Evolutionary conservation across 2,797 vertebrate species (phyloP), one percentile per base, ranked within the genome.

Genomic region (Sebastes minor): DNA sequence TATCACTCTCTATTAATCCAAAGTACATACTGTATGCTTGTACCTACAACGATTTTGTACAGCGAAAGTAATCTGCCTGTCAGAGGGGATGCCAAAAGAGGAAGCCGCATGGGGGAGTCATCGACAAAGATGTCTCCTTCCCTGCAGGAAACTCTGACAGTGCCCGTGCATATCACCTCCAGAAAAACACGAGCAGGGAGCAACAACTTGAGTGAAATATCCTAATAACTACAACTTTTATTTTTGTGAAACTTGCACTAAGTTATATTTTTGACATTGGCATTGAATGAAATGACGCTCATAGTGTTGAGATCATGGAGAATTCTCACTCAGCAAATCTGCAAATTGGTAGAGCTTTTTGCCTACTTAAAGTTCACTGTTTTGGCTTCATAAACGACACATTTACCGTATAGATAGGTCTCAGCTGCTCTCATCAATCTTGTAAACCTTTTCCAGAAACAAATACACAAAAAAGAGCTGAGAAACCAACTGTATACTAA

Each of bases 1-100:
- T 88, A 93, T 94, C 90, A 87, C 87, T 89, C 86, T 84, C 84
- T 73, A 89, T 93, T 94, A 95, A 94, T 93, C 89, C 93, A 89
- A 91, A 92, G 91, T 94, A 94, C 93, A 93, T 91, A 91, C 85
- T 84, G 82, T 86, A 90, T 87, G 85, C 93, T 93, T 94, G 93
- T 95, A 94, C 87, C 89, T 94, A 93, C 92, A 91, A 91, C 84
- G 56, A 86, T 87, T 92, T 92, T 89, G 81, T 82, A 80, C 87
- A 81, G 88, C 72, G 60, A 88, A 86, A 82, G 81, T 93, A 94
- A 94, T 93, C 92, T 91, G 82, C 84, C 91, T 94, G 93, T 94
- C 93, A 94, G 83, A 86, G 71, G 65, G 59, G 79, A 89, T 88
- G 85, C 86, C 89, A 86, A 81, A 78, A 80, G 84, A 84, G 71